Evolutionary conservation across 2,888 invertebrate genomes (phyloP).

Genomic region (Nemurella pictetii): DNA sequence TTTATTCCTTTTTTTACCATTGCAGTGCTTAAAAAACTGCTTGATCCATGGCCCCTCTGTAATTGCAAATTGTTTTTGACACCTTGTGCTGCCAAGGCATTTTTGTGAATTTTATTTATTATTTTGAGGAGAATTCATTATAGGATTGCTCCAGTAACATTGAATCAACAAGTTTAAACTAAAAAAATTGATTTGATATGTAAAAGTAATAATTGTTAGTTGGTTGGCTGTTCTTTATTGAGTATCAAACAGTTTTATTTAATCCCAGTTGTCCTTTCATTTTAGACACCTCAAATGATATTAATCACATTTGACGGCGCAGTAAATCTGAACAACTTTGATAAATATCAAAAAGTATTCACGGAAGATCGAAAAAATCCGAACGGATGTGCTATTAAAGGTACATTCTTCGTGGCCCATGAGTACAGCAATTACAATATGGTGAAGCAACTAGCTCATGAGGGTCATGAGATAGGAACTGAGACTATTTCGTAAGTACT

Average conservation of each 20-base stretch:
- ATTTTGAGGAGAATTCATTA: no score
- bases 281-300: slow-evolving; percentile 89
- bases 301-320: slow-evolving; percentile 91
- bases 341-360: slow-evolving; percentile 84
- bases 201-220: no score
- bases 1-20: no score
- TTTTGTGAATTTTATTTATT: no score
- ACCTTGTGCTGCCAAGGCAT: no score
- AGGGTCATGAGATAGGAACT: slow-evolving; percentile 82
- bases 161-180: no score
- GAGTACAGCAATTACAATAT: slow-evolving; percentile 89
- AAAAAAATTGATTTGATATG: no score
- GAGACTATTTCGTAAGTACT: slow-evolving; percentile 71
- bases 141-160: no score
- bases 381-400: slow-evolving; percentile 84
- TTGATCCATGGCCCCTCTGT: no score
- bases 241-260: background rate
- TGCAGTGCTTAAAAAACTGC: no score
- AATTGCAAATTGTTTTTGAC: no score
- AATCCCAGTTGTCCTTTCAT: background rate
- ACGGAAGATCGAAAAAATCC: slow-evolving; percentile 79
- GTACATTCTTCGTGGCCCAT: slow-evolving; percentile 93
- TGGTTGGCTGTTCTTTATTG: no score
- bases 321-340: slow-evolving; percentile 88
- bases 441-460: slow-evolving; percentile 85